Conservation (phyloP, 2,797 vertebrate species). For the Trachops cirrhosus region DNA sequence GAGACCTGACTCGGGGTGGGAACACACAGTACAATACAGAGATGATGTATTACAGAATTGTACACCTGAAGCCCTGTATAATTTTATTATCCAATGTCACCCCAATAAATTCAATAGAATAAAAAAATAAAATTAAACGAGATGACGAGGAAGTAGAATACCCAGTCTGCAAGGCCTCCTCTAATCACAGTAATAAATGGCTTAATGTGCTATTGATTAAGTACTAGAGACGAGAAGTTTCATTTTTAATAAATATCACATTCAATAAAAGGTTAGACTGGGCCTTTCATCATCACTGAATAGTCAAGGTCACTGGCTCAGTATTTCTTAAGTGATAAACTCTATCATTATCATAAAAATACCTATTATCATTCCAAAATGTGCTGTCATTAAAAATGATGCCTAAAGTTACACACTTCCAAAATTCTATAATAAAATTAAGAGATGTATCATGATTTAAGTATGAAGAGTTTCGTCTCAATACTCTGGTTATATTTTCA, state of each 20-base stretch:
- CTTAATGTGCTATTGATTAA: constrained; percentile 83
- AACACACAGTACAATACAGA: not conserved
- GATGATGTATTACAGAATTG: not conserved
- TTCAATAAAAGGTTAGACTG: constrained; percentile 80
- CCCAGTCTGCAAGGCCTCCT: constrained; percentile 56
- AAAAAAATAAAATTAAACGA: constrained; percentile 61
- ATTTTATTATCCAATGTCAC: not conserved
- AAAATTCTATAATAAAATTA: constrained; percentile 61
- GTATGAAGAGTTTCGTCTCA: constrained; percentile 37
- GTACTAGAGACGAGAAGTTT: constrained; percentile 77
- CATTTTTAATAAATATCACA: constrained; percentile 81
- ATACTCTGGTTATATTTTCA: not conserved
- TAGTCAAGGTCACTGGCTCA: constrained; percentile 74
- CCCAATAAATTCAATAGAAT: not conserved
- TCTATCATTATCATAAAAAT: constrained; percentile 61
- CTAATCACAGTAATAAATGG: constrained; percentile 80
- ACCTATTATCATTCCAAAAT: constrained; percentile 61
- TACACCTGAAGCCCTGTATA: not conserved
- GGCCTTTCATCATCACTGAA: constrained; percentile 79
- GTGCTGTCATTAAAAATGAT: constrained; percentile 63
- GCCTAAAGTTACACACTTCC: constrained; percentile 41
- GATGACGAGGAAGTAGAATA: constrained; percentile 48
- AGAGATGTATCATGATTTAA: not conserved
- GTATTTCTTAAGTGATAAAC: constrained; percentile 76
- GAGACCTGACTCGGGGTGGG: not conserved